Conservation (phyloP, 2,888 invertebrate species). For the Aquatica leii region DNA sequence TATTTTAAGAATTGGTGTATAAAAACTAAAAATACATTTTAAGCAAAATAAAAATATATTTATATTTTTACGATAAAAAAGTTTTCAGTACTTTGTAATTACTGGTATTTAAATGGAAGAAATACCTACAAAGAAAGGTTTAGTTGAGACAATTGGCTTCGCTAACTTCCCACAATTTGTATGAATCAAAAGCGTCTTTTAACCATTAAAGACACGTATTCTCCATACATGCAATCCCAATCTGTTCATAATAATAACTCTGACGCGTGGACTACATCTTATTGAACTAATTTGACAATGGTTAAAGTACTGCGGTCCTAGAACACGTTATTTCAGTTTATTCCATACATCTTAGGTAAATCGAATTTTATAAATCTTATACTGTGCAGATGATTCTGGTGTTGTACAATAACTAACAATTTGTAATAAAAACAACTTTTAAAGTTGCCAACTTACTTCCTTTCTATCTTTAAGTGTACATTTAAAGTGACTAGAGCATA, state of each 20-base stretch:
- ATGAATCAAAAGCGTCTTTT: conserved; percentile 35
- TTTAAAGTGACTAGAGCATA: conserved; percentile 30
- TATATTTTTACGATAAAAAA: too few species aligned
- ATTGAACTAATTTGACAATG: conserved; percentile 63
- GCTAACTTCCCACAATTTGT: conserved; percentile 30
- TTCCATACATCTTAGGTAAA: conserved; percentile 46
- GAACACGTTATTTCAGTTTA: conserved; percentile 53
- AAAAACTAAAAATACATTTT: too few species aligned
- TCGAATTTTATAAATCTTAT: conserved; percentile 3
- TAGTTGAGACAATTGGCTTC: conserved; percentile 27
- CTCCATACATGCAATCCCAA: conserved; percentile 57
- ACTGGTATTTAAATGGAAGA: background rate
- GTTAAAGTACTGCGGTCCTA: conserved; percentile 54
- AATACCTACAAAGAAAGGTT: conserved; percentile 1
- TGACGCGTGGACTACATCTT: conserved; percentile 64
- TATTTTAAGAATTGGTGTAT: too few species aligned
- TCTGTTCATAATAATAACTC: conserved; percentile 60
- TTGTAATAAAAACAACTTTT: conserved; percentile 21
- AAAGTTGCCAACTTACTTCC: conserved; percentile 4
- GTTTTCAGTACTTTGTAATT: conserved; percentile 6
- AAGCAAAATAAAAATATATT: too few species aligned
- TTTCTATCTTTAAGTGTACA: conserved; percentile 13
- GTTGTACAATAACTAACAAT: too few species aligned
- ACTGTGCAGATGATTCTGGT: background rate
- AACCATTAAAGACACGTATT: conserved; percentile 59